Percentiles rank a stretch among this genome's conserved stretches.
Conservation (phyloP, 2,888 invertebrate species). For the Hymenopus coronatus region DNA sequence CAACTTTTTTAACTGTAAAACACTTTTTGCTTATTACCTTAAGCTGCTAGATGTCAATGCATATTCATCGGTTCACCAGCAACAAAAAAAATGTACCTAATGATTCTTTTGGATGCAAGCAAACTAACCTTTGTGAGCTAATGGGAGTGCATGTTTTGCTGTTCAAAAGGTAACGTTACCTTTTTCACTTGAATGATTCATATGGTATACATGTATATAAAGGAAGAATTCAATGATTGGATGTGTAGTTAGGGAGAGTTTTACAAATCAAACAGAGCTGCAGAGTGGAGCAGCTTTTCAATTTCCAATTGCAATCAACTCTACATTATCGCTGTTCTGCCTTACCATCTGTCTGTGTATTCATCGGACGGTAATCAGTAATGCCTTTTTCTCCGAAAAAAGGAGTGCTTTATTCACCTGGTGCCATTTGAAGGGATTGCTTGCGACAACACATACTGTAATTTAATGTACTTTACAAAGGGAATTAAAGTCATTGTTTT, state of each 20-base stretch:
- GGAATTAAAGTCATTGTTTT: not conserved
- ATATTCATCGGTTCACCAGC: not conserved
- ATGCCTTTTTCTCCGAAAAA: not conserved
- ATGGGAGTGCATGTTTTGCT: not conserved
- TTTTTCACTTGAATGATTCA: not conserved
- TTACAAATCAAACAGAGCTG: not conserved
- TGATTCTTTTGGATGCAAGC: not conserved
- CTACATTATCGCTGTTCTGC: not conserved
- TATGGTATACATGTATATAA: not conserved
- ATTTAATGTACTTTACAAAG: not conserved
- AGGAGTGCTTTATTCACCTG: not conserved
- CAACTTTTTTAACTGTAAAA: too few relatives aligned
- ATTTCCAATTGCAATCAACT: not conserved
- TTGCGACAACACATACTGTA: not conserved
- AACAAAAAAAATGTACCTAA: not conserved
- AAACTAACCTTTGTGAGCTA: not conserved
- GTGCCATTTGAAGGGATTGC: not conserved
- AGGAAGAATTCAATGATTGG: not conserved
- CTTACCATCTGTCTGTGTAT: not conserved
- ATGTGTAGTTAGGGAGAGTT: not conserved
- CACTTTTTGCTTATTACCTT: too few relatives aligned
- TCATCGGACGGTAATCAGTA: not conserved
- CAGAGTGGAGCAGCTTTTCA: not conserved
- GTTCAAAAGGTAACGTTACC: not conserved
- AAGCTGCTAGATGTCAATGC: not conserved